Evolutionary conservation across 2,113 vertebrate species (phyloP).

Genomic region (Echinops telfairi): DNA sequence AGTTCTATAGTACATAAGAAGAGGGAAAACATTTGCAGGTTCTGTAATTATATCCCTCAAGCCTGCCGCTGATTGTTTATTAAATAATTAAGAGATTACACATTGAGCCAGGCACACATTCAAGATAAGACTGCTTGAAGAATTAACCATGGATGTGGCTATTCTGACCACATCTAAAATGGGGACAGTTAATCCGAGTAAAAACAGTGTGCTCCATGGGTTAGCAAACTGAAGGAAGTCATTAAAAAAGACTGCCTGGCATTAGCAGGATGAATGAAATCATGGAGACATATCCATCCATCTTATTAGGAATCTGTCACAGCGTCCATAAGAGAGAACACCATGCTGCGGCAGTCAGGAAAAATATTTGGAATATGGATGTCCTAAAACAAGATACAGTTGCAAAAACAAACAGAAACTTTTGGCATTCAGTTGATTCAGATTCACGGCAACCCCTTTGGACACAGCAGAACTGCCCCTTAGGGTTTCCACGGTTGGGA

Average conservation of each 20-base stretch:
- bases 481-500: neutral
- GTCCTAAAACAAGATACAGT: neutral
- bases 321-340: neutral
- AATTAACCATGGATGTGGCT: neutral
- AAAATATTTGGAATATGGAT: constrained; percentile 4
- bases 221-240: neutral
- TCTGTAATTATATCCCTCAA: neutral
- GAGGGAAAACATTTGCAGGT: neutral
- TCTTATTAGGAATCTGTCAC: neutral
- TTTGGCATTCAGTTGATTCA: neutral
- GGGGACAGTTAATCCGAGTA: neutral
- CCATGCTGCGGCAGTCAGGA: neutral
- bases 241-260: neutral
- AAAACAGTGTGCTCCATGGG: neutral
- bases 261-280: neutral
- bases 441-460: neutral
- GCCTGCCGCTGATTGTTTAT: neutral
- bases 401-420: neutral
- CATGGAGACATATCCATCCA: neutral
- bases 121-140: neutral
- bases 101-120: neutral
- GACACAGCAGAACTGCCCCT: neutral
- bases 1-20: neutral
- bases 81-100: neutral
- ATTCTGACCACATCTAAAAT: neutral